A percentile compares a stretch with the other conserved stretches of the same genome.
These are phyloP conservation scores for Thalassaphorura encarpata DNA, from an alignment of 1,140 invertebrate species.

Conservation along the genomic window DNA sequence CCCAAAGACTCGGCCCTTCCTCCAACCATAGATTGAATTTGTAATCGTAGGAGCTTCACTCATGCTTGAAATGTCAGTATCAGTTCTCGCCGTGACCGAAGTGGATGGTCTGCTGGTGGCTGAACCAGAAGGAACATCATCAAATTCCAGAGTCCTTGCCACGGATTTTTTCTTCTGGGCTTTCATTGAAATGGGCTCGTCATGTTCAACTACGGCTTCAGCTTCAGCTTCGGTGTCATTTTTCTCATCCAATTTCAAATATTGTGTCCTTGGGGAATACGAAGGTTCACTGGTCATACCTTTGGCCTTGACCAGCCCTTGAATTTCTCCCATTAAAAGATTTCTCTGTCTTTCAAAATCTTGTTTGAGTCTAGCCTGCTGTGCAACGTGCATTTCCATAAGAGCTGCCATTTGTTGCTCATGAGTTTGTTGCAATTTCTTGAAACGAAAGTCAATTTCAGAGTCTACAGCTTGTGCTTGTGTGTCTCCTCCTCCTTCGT, in stretches of 20 bases:
- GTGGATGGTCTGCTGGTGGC: background rate
- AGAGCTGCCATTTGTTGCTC: conserved; percentile 47
- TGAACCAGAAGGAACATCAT: background rate
- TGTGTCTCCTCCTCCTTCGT: no score
- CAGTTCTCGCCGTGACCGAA: background rate
- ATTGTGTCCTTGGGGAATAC: background rate
- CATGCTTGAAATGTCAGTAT: background rate
- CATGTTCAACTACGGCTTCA: background rate
- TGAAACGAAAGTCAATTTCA: background rate
- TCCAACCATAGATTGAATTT: background rate
- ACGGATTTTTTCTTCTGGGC: background rate
- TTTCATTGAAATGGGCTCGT: background rate
- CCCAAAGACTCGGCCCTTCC: no score
- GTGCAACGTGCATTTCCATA: conserved; percentile 47
- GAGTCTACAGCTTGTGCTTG: background rate
- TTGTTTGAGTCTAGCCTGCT: conserved; percentile 47
- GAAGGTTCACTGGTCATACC: background rate
- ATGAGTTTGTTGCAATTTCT: conserved; percentile 48
- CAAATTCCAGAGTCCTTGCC: background rate
- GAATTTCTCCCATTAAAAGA: background rate
- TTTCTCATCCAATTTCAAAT: no score
- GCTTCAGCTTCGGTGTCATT: background rate
- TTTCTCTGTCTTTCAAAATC: conserved; percentile 41
- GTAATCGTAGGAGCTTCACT: background rate
- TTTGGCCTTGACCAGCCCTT: background rate